Base-by-base conservation (phyloP, 2,888 invertebrate genomes). In the Agriopis leucophaearia region DNA sequence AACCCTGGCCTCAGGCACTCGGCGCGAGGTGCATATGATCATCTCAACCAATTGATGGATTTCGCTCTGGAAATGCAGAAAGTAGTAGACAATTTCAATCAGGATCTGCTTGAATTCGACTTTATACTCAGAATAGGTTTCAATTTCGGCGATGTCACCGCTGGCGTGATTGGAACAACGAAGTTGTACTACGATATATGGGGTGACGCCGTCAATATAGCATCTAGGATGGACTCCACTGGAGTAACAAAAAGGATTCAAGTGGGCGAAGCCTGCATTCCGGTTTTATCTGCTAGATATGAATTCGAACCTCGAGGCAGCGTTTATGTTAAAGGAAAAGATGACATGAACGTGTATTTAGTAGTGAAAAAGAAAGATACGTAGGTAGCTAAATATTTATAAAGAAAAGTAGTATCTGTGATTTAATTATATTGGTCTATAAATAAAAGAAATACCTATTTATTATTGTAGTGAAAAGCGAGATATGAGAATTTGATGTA, bases 141-240 rank as follows among this genome's bases (percentile, higher is more conserved):
- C 83, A 99, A 99, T 89, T 97, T 96, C 78, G 99, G 99, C 0
- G 99, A 99, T 78, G 98, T 99, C 0, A 99, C 99, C 0, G 99
- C 99, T 0, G 99, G 99, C 1, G 97, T 99, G 3, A 99, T 99
- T 62, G 99, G 99, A 0, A 99, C 99, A 8, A 97, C 97, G 1
- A 99, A 99, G 85, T 93, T 99, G 69, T 98, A 98, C 87, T 99
- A 99, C 81, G 99, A 99, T 87, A 99, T 99, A 79, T 99, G 99
- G 99, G 99, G 99, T 0, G 99, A 99, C 87, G 98, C 99, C 0
- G 99, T 99, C 0, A 99, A 99, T 87, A 98, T 99, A 66, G 98
- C 99, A 0, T 98, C 98, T 8, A 95, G 99, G 62, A 99, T 99
- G 99, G 99, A 99, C 88, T 98, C 98, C 0, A 99, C 99, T 0